These are phyloP conservation scores for Antechinus flavipes DNA, from an alignment of 2,113 vertebrate species.

Conservation along the genomic window DNA sequence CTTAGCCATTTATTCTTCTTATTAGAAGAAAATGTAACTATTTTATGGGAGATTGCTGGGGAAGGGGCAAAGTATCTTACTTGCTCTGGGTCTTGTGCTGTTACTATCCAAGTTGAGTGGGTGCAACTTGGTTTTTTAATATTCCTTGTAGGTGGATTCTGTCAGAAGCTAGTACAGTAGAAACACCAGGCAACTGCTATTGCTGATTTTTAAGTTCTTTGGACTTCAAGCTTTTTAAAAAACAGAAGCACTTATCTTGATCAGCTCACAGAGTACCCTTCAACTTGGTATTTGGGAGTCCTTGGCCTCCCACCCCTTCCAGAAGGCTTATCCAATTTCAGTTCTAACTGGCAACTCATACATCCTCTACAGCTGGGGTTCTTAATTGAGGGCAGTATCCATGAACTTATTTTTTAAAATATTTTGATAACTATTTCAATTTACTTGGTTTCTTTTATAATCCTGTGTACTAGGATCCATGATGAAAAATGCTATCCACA, in stretches of 20 bases:
- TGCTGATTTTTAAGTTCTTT: slow-evolving; percentile 38
- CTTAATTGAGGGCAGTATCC: neutral
- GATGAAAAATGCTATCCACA: neutral
- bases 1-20: neutral
- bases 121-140: slow-evolving; percentile 4
- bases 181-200: neutral
- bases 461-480: neutral
- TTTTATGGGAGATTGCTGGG: neutral
- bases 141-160: slow-evolving; percentile 11
- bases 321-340: neutral
- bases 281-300: slow-evolving; percentile 14
- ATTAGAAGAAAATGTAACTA: neutral
- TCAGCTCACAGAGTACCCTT: slow-evolving; percentile 27
- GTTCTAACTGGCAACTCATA: neutral
- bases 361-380: neutral
- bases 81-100: neutral
- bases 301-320: neutral
- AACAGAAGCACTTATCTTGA: slow-evolving; percentile 22
- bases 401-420: neutral
- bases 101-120: neutral
- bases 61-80: slow-evolving; percentile 8
- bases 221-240: slow-evolving; percentile 22
- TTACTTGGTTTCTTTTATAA: neutral
- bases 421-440: neutral
- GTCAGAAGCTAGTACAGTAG: neutral